phyloP scores from a whole-genome alignment of 2,888 invertebrate genomes.

The Blastobasis lacticolella region DNA sequence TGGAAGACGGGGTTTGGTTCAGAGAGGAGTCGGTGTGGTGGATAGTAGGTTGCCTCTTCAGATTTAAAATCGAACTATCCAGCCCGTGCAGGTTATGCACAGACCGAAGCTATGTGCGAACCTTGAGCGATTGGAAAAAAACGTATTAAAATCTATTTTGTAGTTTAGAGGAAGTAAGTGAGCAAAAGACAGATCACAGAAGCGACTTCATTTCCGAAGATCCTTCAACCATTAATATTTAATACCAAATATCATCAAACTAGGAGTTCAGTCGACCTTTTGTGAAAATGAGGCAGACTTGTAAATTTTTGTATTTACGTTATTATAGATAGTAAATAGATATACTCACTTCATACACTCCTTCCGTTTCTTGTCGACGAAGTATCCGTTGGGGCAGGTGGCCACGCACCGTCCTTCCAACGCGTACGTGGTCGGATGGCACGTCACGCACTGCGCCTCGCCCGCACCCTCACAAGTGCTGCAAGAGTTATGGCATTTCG shows the following conservation, averaged over 20 bases:
- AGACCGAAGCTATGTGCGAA: no score
- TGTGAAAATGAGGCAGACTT: not conserved
- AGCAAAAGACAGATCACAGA: no score
- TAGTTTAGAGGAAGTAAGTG: no score
- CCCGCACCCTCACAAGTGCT: constrained; percentile 86
- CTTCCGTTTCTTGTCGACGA: constrained; percentile 83
- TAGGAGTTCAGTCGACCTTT: not conserved
- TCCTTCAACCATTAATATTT: no score
- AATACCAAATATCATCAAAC: not conserved
- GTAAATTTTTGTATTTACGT: not conserved
- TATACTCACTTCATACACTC: constrained; percentile 80
- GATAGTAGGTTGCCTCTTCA: no score
- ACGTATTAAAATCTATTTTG: no score
- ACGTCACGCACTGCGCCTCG: constrained; percentile 86
- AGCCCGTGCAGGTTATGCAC: no score
- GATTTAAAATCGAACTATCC: no score
- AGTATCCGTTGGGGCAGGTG: constrained; percentile 83
- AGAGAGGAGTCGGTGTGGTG: no score
- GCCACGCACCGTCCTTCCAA: constrained; percentile 82
- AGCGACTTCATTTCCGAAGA: no score
- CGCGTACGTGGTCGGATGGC: constrained; percentile 81
- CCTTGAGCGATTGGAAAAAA: no score
- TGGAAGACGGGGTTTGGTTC: constrained; percentile 16
- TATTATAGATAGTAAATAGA: not conserved
- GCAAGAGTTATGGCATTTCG: constrained; percentile 85